These are phyloP conservation scores for Ridgeia piscesae DNA, from an alignment of 1,140 invertebrate genomes.

Conservation along the genomic window DNA sequence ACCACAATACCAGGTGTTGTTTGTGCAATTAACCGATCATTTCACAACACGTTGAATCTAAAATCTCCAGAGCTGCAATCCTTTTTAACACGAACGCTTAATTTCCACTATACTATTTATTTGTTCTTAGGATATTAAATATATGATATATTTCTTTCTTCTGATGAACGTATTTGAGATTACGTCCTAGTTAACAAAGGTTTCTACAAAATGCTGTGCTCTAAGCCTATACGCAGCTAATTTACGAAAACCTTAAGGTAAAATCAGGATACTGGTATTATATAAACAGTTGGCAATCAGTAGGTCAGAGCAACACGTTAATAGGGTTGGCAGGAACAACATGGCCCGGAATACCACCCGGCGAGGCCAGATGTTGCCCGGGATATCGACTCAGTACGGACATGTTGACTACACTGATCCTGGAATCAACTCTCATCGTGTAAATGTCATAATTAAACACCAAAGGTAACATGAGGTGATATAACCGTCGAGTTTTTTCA, in stretches of 20 bases:
- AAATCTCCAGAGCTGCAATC: background rate
- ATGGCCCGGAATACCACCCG: background rate
- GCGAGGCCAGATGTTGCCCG: background rate
- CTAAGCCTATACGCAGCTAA: background rate
- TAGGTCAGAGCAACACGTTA: background rate
- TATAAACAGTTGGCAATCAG: background rate
- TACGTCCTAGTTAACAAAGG: background rate
- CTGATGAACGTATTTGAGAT: background rate
- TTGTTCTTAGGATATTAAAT: background rate
- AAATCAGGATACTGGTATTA: background rate
- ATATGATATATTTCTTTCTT: background rate
- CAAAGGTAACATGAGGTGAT: background rate
- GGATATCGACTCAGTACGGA: background rate
- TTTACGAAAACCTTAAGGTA: background rate
- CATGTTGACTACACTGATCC: background rate
- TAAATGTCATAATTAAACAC: background rate
- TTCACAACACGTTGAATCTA: background rate
- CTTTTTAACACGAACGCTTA: background rate
- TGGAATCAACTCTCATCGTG: background rate
- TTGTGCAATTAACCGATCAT: background rate
- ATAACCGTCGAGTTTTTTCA: background rate
- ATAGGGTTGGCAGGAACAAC: background rate
- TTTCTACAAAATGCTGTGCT: background rate
- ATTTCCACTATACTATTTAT: background rate
- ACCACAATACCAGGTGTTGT: background rate